Evolutionary conservation across 2,888 invertebrate species (phyloP).

Genomic region (Apamea crenata): DNA sequence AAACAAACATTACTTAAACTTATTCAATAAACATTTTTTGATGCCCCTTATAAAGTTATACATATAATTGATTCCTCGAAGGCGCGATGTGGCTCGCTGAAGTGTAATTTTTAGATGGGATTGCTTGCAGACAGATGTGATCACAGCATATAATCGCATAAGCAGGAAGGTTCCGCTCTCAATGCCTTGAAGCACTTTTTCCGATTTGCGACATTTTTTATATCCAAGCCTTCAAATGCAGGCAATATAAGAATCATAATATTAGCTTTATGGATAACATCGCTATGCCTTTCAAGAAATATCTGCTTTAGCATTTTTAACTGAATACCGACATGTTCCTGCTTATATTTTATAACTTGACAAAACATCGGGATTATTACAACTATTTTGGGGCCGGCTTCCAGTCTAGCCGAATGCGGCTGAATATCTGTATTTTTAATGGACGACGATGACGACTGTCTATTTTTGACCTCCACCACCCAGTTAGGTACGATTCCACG

Average conservation of each 20-base stretch:
- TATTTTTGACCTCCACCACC: too few species aligned
- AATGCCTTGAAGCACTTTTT: slow-evolving; percentile 30
- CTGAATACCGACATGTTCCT: neutral
- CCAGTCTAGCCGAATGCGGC: neutral
- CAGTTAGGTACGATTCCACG: too few species aligned
- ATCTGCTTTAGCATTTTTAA: neutral
- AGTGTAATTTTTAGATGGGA: slow-evolving; percentile 3
- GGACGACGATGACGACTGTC: too few species aligned
- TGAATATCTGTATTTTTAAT: too few species aligned
- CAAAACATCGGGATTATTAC: neutral
- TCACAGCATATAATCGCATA: slow-evolving; percentile 31
- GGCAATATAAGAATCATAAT: slow-evolving; percentile 29
- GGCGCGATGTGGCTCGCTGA: slow-evolving; percentile 6
- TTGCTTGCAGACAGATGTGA: slow-evolving; percentile 23
- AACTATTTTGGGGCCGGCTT: neutral
- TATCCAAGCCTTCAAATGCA: slow-evolving; percentile 42
- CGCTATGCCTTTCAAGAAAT: slow-evolving; percentile 6
- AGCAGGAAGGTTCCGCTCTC: slow-evolving; percentile 16
- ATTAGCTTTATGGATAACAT: slow-evolving; percentile 11
- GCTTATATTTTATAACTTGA: neutral
- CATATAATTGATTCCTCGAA: neutral
- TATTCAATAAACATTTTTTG: neutral
- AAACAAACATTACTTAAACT: too few species aligned
- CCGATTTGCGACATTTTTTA: slow-evolving; percentile 25
- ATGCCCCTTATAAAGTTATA: neutral